These are phyloP conservation scores for Drosophila nasuta DNA, from an alignment of 1,140 invertebrate genomes.

Conservation along the genomic window DNA sequence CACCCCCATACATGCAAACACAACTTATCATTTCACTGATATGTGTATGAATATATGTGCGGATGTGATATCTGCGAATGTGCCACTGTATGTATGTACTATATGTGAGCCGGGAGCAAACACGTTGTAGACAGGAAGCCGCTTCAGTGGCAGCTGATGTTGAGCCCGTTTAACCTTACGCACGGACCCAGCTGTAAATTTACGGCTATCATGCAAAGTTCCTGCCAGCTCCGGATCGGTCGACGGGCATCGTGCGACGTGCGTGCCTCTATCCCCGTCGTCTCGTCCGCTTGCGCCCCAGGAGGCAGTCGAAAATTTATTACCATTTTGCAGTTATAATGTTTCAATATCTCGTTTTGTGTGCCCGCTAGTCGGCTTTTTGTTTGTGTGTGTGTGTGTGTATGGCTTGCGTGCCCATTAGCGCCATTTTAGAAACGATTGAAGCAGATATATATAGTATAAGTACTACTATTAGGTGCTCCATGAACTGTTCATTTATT, in stretches of 20 bases:
- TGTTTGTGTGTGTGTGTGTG: slow-evolving; percentile 14
- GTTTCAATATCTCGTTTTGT: slow-evolving; percentile 72
- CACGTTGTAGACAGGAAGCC: slow-evolving; percentile 64
- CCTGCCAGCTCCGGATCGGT: slow-evolving; percentile 34
- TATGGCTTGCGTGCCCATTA: slow-evolving; percentile 63
- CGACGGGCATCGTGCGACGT: slow-evolving; percentile 43
- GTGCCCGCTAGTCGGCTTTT: slow-evolving; percentile 8
- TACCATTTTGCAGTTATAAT: slow-evolving; percentile 82
- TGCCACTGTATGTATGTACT: slow-evolving; percentile 11
- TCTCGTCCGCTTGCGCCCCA: slow-evolving; percentile 23
- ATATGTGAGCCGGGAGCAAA: slow-evolving; percentile 17
- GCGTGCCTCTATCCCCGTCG: slow-evolving; percentile 46
- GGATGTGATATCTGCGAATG: slow-evolving; percentile 32
- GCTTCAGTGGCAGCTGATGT: slow-evolving; percentile 65
- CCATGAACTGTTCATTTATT: slow-evolving; percentile 37
- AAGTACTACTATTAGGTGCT: slow-evolving; percentile 29
- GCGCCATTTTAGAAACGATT: slow-evolving; percentile 75
- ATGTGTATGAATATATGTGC: slow-evolving; percentile 24
- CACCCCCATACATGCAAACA: neutral
- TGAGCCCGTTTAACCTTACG: slow-evolving; percentile 75
- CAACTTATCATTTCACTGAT: slow-evolving; percentile 71
- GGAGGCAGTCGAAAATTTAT: slow-evolving; percentile 67
- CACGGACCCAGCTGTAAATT: slow-evolving; percentile 75
- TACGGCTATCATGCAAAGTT: slow-evolving; percentile 74
- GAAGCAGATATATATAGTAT: slow-evolving; percentile 36